Base-by-base conservation (phyloP, 2,888 invertebrate genomes). In the Scaptomyza caliginosa region DNA sequence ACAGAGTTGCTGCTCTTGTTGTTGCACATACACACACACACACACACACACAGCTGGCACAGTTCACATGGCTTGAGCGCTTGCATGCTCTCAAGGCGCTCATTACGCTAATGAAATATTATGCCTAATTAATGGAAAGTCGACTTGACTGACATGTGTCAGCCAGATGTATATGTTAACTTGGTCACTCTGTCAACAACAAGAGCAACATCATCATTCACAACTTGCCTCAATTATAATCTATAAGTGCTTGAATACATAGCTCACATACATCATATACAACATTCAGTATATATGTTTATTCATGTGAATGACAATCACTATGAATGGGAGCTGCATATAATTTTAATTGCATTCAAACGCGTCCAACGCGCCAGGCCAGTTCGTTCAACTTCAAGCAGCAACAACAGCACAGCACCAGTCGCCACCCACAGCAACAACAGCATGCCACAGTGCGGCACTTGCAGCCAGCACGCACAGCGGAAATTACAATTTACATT, bases 101-200 rank as follows among this genome's bases (percentile, higher is more conserved):
- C 88, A 86, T 81, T 88, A 88, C 51, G 63, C 84, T 80, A 80
- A 80, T 80, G 80, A 80, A 81, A 76, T 81, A 81, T 81, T 76
- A 84, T 84, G 81, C 81, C 81, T 81, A 81, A 81, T 81, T 81
- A 88, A 81, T 81, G 81, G 88, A 80, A 88, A 81, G 80, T 82
- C 83, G 79, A 28, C 62, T 55, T 43, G 76, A 72, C 72, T 65
- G 86, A 68, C 81, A 79, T 76, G 40, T 88, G 86, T 83, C 86
- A 79, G 73, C 50, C 88, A 72, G 21, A 19, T 79, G 66, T 88
- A 77, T 71, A 87, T 88, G n/a, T 85, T 85, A 88, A 84, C 75
- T 84, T 84, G 83, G 83, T 84, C 83, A 84, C 78, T 84, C 88
- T 87, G 83, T 88, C 83, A 88, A 42, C 45, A 26, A 19, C 50